Conservation (phyloP, 35 echinoderm and acorn worm genomes). For the Heliocidaris erythrogramma region DNA sequence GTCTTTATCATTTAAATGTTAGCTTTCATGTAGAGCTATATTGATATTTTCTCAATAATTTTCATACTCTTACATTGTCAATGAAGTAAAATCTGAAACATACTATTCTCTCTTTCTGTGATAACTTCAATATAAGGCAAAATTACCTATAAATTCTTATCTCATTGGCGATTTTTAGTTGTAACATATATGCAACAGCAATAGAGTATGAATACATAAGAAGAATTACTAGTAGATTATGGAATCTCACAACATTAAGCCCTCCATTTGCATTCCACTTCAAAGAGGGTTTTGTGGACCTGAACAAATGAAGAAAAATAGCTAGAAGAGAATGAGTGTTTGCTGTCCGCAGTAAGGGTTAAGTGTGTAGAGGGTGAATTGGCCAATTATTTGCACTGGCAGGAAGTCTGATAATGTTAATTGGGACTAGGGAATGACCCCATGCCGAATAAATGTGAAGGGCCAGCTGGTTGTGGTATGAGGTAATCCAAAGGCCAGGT, state of each 20-base stretch:
- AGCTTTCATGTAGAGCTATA: no score
- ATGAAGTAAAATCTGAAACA: no score
- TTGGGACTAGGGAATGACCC: conserved; percentile 23
- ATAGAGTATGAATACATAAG: no score
- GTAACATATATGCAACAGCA: no score
- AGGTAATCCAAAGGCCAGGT: neutral
- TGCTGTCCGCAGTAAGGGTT: neutral
- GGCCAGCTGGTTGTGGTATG: neutral
- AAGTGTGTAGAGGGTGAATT: neutral
- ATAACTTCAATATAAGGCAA: no score
- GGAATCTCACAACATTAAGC: neutral
- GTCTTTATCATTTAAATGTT: no score
- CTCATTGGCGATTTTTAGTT: no score
- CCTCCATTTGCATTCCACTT: neutral
- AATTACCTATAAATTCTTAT: no score
- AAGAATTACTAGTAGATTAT: no score
- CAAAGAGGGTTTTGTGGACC: neutral
- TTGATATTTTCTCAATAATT: no score
- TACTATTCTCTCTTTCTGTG: no score
- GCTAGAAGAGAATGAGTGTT: neutral
- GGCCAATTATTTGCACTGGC: conserved; percentile 11
- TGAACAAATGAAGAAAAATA: neutral
- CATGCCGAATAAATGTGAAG: conserved; percentile 19
- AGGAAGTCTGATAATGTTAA: conserved; percentile 39
- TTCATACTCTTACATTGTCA: no score